Conservation (phyloP, 2,888 invertebrate genomes). For the Cecidostiba fungosa region DNA sequence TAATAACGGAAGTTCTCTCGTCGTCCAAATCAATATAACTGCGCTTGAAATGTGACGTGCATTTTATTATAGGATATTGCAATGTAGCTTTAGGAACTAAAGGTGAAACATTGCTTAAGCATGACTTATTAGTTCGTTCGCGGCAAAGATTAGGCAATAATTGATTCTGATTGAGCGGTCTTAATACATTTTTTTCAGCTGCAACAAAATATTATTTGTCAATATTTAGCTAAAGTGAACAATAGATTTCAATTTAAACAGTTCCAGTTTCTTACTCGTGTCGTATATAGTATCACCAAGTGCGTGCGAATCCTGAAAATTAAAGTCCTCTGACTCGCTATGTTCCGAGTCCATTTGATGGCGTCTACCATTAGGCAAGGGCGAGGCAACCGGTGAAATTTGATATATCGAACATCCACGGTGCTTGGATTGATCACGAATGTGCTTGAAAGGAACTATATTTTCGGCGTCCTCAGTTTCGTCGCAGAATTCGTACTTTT, state of each 20-base stretch:
- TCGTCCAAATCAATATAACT: slow-evolving; percentile 87
- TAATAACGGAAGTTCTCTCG: slow-evolving; percentile 87
- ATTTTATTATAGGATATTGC: slow-evolving; percentile 81
- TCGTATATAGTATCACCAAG: slow-evolving; percentile 58
- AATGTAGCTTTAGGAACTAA: slow-evolving; percentile 76
- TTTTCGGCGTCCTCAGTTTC: slow-evolving; percentile 85
- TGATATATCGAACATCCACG: slow-evolving; percentile 74
- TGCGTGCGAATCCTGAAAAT: slow-evolving; percentile 52
- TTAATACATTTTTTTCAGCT: slow-evolving; percentile 78
- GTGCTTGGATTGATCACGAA: slow-evolving; percentile 77
- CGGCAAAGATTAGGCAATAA: slow-evolving; percentile 71
- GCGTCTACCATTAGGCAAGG: slow-evolving; percentile 74
- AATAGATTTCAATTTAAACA: background rate
- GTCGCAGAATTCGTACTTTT: slow-evolving; percentile 95
- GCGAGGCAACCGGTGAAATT: slow-evolving; percentile 75
- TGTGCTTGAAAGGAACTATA: slow-evolving; percentile 81
- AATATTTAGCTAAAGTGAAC: background rate
- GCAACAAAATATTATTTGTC: slow-evolving; percentile 41
- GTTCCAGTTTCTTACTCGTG: slow-evolving; percentile 42
- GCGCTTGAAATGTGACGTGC: slow-evolving; percentile 85
- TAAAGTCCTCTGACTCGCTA: slow-evolving; percentile 75
- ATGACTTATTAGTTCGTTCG: slow-evolving; percentile 73
- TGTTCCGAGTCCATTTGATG: slow-evolving; percentile 76
- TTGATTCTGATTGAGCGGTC: slow-evolving; percentile 79
- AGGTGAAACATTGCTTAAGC: slow-evolving; percentile 72